Evolutionary conservation across 2,888 invertebrate species (phyloP).

Genomic region (Ophioninae sp.): DNA sequence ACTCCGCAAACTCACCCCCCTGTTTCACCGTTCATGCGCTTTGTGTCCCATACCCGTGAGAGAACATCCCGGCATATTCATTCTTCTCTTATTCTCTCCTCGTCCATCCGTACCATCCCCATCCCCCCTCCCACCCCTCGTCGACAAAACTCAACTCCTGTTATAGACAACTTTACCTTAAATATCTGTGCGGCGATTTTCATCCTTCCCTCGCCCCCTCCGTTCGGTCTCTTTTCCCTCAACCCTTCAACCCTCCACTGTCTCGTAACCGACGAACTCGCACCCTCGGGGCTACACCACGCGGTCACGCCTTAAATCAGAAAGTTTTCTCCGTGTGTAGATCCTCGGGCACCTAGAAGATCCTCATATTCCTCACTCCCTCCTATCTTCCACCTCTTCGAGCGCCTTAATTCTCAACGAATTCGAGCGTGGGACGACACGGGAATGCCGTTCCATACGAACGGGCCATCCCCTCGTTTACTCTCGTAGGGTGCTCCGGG

Average conservation of each 20-base stretch:
- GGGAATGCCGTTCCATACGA: constrained; percentile 13
- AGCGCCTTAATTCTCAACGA: constrained; percentile 39
- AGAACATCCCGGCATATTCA: constrained; percentile 36
- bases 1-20: constrained; percentile 29
- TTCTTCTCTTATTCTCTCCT: constrained; percentile 40
- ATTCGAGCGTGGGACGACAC: constrained; percentile 45
- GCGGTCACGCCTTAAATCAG: constrained; percentile 57
- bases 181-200: constrained; percentile 65
- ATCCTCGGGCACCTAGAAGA: constrained; percentile 20
- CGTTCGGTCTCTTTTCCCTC: neutral
- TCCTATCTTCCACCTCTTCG: neutral
- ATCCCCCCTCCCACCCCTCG: neutral
- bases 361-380: constrained; percentile 24
- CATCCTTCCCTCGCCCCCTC: constrained; percentile 34
- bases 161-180: constrained; percentile 68
- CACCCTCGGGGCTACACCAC: constrained; percentile 29
- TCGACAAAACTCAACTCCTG: constrained; percentile 17
- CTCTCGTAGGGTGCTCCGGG: neutral
- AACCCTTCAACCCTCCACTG: neutral
- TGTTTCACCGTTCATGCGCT: constrained; percentile 29
- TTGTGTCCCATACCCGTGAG: constrained; percentile 14
- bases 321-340: constrained; percentile 52
- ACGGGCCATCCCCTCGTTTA: neutral
- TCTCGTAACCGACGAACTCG: constrained; percentile 27
- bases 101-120: constrained; percentile 7